Conservation (phyloP, 2,888 invertebrate species). For the Agrilus cyanescens region DNA sequence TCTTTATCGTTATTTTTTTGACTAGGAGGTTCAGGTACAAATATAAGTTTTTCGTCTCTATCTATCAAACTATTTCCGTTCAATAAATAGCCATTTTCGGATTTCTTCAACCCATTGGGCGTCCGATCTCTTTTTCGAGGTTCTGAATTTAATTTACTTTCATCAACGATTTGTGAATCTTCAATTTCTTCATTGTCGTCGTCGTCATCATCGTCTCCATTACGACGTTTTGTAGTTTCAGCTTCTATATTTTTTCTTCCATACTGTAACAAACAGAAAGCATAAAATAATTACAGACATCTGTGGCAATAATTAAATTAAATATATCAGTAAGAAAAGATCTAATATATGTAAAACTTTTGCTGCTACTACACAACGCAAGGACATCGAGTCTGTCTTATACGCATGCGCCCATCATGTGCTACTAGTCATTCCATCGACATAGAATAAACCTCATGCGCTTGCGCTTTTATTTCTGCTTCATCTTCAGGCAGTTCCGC, state of each 20-base stretch:
- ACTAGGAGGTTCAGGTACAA: constrained; percentile 58
- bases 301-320: too few relatives aligned
- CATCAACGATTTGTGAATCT: constrained; percentile 12
- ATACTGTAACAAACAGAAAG: constrained; percentile 47
- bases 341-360: too few relatives aligned
- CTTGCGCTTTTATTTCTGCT: too few relatives aligned
- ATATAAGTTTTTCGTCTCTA: constrained; percentile 60
- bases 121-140: constrained; percentile 2
- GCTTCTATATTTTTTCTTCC: constrained; percentile 72
- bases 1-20: constrained; percentile 38
- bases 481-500: too few relatives aligned
- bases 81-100: constrained; percentile 14
- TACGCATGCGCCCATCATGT: too few relatives aligned
- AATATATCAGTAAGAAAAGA: too few relatives aligned
- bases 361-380: too few relatives aligned
- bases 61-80: constrained; percentile 55
- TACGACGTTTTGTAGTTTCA: constrained; percentile 43
- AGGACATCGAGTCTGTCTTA: too few relatives aligned
- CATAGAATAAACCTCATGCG: too few relatives aligned
- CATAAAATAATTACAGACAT: constrained; percentile 6
- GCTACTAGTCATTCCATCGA: too few relatives aligned
- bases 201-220: constrained; percentile 40
- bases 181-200: constrained; percentile 37
- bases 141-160: constrained; percentile 2
- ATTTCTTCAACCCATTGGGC: constrained; percentile 5